A percentile compares a stretch with the other conserved stretches of the same genome.
Evolutionary conservation across 2,888 invertebrate genomes (phyloP).

Genomic region (Nemapogon koenigi): DNA sequence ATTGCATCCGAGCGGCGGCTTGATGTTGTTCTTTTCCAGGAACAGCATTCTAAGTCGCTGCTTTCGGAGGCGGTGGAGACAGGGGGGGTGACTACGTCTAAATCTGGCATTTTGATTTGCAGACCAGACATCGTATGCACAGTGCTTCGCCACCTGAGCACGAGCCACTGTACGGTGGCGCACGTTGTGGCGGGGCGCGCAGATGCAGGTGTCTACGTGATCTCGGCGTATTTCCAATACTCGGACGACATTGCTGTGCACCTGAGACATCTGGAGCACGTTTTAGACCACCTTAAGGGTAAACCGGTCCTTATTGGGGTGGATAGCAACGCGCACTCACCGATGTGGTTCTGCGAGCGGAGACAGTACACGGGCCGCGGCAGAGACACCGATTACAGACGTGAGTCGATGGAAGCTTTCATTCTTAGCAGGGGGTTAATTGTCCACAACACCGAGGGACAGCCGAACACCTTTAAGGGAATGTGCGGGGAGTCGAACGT

Average conservation of each 20-base stretch:
- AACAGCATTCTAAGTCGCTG: constrained; percentile 15
- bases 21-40: constrained; percentile 20
- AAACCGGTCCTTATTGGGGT: neutral
- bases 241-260: constrained; percentile 14
- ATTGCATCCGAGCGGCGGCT: constrained; percentile 13
- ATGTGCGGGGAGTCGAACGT: constrained; percentile 3
- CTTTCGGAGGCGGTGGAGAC: constrained; percentile 1
- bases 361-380: constrained; percentile 7
- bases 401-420: constrained; percentile 4
- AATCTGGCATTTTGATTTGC: constrained; percentile 15
- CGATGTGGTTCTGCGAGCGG: too few relatives aligned
- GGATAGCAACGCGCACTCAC: constrained; percentile 11
- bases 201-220: constrained; percentile 11
- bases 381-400: neutral
- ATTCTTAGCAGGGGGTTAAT: neutral
- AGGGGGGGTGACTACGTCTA: constrained; percentile 15
- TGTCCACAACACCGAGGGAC: neutral
- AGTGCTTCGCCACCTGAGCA: neutral
- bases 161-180: constrained; percentile 10
- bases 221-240: constrained; percentile 19
- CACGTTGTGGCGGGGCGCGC: constrained; percentile 13
- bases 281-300: constrained; percentile 2
- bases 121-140: neutral
- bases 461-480: neutral
- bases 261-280: constrained; percentile 6